Evolutionary conservation across 2,888 invertebrate genomes (phyloP).

Genomic region (Yponomeuta plumbellus): DNA sequence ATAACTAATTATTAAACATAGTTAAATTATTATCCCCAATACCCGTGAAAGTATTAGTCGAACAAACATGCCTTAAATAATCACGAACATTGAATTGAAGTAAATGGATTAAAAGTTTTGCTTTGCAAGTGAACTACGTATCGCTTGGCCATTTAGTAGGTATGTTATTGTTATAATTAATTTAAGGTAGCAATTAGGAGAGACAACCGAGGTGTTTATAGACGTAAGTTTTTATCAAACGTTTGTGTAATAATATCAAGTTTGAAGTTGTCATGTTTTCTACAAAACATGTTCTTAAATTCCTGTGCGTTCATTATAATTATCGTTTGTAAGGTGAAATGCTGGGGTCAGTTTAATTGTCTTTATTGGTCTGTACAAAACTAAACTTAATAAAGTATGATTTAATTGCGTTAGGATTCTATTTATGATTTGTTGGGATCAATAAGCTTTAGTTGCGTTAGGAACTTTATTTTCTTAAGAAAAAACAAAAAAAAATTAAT

Average conservation of each 20-base stretch:
- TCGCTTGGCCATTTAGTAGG: conserved; percentile 40
- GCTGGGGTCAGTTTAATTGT: conserved; percentile 59
- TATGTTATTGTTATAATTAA: conserved; percentile 8
- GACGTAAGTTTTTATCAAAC: conserved; percentile 69
- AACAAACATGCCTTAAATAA: conserved; percentile 53
- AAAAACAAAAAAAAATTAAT: conserved; percentile 45
- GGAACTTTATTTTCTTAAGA: conserved; percentile 65
- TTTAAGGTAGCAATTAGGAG: conserved; percentile 2
- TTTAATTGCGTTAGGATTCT: conserved; percentile 50
- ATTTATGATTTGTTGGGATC: conserved; percentile 70
- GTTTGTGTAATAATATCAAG: conserved; percentile 66
- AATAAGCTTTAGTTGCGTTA: conserved; percentile 55
- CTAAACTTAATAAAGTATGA: conserved; percentile 59
- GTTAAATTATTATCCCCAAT: conserved; percentile 45
- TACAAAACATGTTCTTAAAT: conserved; percentile 49
- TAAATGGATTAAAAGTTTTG: conserved; percentile 20
- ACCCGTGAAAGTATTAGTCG: conserved; percentile 59
- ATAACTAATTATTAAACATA: conserved; percentile 40
- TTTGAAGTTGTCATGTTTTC: conserved; percentile 56
- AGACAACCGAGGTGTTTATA: conserved; percentile 18
- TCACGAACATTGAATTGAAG: conserved; percentile 7
- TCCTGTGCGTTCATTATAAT: conserved; percentile 68
- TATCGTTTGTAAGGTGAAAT: conserved; percentile 24
- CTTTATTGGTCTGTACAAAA: conserved; percentile 65
- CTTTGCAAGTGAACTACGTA: conserved; percentile 39